phyloP scores from a whole-genome alignment of 2,113 vertebrate genomes.

The Pristiophorus japonicus region DNA sequence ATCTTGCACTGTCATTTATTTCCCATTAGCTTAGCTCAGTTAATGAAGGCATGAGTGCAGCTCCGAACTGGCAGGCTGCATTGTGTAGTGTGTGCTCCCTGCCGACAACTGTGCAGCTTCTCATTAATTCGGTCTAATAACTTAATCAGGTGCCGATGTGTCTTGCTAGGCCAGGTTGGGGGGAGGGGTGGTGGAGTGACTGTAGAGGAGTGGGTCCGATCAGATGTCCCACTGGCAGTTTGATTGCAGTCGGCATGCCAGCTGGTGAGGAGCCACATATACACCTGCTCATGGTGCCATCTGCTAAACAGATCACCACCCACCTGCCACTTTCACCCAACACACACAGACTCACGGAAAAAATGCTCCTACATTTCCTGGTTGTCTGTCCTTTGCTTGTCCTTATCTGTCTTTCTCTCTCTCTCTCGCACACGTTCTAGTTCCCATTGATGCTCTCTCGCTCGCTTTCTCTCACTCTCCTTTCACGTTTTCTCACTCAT shows the following conservation, averaged over 20 bases:
- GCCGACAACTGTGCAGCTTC: neutral
- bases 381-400: neutral
- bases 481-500: too few relatives aligned
- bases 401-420: too few relatives aligned
- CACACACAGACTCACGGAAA: neutral
- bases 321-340: neutral
- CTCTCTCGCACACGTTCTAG: too few relatives aligned
- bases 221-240: neutral
- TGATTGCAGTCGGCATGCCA: constrained; percentile 49
- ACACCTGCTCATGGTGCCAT: constrained; percentile 62
- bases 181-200: neutral
- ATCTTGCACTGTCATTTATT: neutral
- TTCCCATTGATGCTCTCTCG: neutral
- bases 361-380: neutral
- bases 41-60: neutral
- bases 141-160: constrained; percentile 43
- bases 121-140: neutral
- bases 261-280: constrained; percentile 58
- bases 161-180: constrained; percentile 38
- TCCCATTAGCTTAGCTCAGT: neutral
- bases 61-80: neutral
- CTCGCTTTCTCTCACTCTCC: neutral
- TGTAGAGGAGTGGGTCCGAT: constrained; percentile 43
- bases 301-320: constrained; percentile 49
- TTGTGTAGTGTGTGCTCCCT: constrained; percentile 46